Evolutionary conservation across 1,140 invertebrate species (phyloP).

Genomic region (Trichoplusia ni): DNA sequence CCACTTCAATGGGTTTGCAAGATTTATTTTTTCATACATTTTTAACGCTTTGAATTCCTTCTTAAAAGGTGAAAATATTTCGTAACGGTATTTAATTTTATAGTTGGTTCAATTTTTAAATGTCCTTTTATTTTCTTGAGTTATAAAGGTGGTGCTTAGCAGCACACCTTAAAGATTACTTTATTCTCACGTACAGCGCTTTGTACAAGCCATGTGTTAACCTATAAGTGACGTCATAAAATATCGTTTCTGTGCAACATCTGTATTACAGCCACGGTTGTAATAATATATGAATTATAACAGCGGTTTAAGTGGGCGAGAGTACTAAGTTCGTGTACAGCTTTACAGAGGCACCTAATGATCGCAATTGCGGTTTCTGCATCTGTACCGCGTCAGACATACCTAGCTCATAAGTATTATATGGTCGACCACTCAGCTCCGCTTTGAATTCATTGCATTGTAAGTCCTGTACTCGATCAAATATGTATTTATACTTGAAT

Average conservation of each 20-base stretch:
- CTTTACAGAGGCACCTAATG: constrained; percentile 2
- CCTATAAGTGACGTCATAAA: constrained; percentile 21
- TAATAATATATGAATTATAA: constrained; percentile 1
- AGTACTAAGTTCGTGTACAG: neutral
- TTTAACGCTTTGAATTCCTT: too few species aligned
- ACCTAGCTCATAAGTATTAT: neutral
- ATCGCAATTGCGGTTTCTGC: constrained; percentile 6
- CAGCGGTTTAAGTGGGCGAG: neutral
- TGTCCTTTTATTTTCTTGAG: too few species aligned
- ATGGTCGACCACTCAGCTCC: neutral
- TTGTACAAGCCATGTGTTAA: neutral
- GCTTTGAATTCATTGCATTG: constrained; percentile 6
- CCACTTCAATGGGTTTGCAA: too few species aligned
- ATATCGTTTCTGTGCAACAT: neutral
- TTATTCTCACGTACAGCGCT: neutral
- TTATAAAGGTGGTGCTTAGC: too few species aligned
- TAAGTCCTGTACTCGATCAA: constrained; percentile 6
- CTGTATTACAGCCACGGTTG: neutral
- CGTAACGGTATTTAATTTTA: too few species aligned
- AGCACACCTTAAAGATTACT: too few species aligned
- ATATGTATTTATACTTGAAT: constrained; percentile 15
- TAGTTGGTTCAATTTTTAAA: too few species aligned
- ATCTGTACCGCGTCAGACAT: constrained; percentile 1
- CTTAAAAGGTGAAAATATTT: too few species aligned
- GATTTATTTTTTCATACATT: too few species aligned